A percentile compares a stretch with the other conserved stretches of the same genome.
Conservation (phyloP, 2,113 vertebrate genomes). For the Eidolon helvum region DNA sequence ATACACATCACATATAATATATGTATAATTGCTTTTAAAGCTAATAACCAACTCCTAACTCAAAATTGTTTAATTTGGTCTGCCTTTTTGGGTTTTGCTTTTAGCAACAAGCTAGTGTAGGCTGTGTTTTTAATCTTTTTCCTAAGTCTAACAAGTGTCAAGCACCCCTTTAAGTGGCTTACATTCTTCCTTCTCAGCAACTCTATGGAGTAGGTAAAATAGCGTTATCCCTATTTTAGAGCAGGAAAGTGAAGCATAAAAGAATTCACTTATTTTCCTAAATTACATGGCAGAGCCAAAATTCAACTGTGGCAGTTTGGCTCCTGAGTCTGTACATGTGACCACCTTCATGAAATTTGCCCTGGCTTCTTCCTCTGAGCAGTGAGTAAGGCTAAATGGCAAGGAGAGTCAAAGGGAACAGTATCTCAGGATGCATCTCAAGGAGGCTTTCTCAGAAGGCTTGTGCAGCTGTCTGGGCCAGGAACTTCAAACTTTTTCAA, state of each 20-base stretch:
- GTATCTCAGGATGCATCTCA: rapidly evolving
- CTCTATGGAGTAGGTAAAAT: background rate
- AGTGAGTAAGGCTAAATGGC: background rate
- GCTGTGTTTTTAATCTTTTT: background rate
- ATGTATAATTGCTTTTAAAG: background rate
- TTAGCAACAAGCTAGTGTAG: background rate
- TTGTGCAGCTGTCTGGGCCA: rapidly evolving
- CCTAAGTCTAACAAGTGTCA: background rate
- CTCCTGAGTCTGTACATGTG: background rate
- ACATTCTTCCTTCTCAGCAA: background rate
- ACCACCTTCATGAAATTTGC: background rate
- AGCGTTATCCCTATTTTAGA: background rate
- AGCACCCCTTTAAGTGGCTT: background rate
- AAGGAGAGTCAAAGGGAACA: background rate
- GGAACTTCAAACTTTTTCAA: background rate
- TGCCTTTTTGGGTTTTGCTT: background rate
- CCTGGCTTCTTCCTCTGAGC: background rate
- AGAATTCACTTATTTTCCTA: background rate
- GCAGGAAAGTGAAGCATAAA: background rate
- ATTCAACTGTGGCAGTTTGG: background rate
- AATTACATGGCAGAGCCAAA: background rate
- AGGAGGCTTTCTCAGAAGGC: background rate
- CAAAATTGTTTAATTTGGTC: background rate
- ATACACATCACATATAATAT: background rate
- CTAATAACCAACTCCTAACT: background rate